These are phyloP conservation scores for Sylvicapra grimmia DNA, from an alignment of 2,113 vertebrate species.

Conservation along the genomic window DNA sequence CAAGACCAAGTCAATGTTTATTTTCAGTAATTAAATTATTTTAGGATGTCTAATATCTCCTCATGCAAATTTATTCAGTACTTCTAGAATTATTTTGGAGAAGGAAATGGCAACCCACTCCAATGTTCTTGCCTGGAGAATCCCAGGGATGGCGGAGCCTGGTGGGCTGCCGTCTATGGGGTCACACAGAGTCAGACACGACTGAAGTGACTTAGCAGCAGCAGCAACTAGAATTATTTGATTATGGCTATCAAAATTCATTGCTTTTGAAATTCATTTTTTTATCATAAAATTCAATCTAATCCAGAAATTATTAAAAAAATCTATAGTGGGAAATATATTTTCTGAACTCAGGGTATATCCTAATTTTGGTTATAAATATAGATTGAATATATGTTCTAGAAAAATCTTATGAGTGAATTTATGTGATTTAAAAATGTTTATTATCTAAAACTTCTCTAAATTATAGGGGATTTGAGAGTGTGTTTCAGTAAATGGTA, in stretches of 20 bases:
- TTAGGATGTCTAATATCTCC: neutral
- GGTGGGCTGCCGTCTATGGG: no score
- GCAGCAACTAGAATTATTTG: neutral
- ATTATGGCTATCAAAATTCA: neutral
- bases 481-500: neutral
- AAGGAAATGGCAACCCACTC: no score
- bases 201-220: no score
- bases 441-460: neutral
- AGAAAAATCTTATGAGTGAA: neutral
- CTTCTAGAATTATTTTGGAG: neutral
- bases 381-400: neutral
- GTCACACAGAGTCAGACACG: no score
- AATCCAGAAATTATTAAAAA: neutral
- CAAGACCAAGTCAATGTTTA: neutral
- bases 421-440: conserved; percentile 2
- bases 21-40: neutral
- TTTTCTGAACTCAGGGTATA: neutral
- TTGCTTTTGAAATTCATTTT: neutral
- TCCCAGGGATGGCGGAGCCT: no score
- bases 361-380: neutral
- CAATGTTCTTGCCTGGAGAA: no score
- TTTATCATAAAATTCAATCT: neutral
- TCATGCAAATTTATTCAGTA: neutral
- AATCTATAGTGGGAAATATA: neutral
- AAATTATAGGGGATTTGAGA: neutral